Conservation (phyloP, 2,113 vertebrate species). For the Vombatus ursinus region DNA sequence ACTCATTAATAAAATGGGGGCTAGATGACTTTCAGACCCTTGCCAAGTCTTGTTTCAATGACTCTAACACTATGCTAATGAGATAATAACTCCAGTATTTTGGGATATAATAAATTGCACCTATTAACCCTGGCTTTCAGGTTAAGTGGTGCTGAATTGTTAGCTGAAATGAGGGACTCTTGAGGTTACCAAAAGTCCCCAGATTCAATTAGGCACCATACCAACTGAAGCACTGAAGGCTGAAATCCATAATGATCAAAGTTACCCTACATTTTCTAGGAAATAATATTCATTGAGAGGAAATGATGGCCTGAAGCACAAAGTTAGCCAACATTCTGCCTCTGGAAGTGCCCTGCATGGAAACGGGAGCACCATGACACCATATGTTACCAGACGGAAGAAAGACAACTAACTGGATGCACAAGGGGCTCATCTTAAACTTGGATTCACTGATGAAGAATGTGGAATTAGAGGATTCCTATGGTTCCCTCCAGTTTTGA, state of each 20-base stretch:
- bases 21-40: neutral
- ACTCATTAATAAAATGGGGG: neutral
- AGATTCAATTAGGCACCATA: neutral
- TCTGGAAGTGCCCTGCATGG: no score
- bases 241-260: neutral
- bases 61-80: neutral
- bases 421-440: no score
- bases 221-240: neutral
- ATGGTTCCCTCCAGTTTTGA: no score
- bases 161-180: neutral
- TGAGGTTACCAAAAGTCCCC: neutral
- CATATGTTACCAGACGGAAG: no score
- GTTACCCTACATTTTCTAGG: neutral
- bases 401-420: no score
- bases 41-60: neutral
- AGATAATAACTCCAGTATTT: neutral
- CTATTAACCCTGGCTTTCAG: no score
- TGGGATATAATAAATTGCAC: neutral
- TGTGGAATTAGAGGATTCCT: no score
- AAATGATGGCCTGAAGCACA: no score
- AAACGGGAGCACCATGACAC: no score
- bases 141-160: no score
- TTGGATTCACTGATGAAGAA: no score
- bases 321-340: no score
- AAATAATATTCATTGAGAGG: neutral